Conservation (phyloP, 2,888 invertebrate species). For the Philonicus albiceps region DNA sequence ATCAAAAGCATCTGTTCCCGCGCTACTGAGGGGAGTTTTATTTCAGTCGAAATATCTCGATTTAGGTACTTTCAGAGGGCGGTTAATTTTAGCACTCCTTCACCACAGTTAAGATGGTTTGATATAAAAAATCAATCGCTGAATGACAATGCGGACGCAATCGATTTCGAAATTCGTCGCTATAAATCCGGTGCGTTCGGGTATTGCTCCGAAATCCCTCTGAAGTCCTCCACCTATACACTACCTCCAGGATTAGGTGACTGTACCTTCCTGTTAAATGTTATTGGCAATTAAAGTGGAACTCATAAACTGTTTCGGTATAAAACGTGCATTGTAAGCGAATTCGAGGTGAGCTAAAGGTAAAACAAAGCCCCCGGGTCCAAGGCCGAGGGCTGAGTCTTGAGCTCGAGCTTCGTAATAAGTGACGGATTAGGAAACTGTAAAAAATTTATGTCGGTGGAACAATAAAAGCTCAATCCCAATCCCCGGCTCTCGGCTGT, state of each 20-base stretch:
- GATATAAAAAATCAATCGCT: slow-evolving; percentile 20
- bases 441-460: slow-evolving; percentile 48
- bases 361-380: slow-evolving; percentile 9
- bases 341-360: slow-evolving; percentile 31
- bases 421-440: slow-evolving; percentile 49
- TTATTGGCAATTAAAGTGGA: slow-evolving; percentile 46
- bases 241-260: slow-evolving; percentile 39
- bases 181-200: not conserved
- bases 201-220: not conserved
- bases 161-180: slow-evolving; percentile 27
- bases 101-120: not conserved
- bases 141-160: not conserved
- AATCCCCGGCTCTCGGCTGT: slow-evolving; percentile 11
- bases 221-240: slow-evolving; percentile 4
- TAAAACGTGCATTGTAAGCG: slow-evolving; percentile 46
- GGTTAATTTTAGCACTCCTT: slow-evolving; percentile 2
- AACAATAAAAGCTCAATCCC: slow-evolving; percentile 44
- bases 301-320: slow-evolving; percentile 43
- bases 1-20: slow-evolving; percentile 29
- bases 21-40: not conserved
- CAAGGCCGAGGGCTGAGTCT: not conserved
- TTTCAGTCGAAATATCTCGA: not conserved
- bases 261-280: slow-evolving; percentile 40
- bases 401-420: slow-evolving; percentile 39
- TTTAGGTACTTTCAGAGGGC: not conserved